Percentiles rank a stretch among this genome's conserved stretches.
Evolutionary conservation across 2,113 vertebrate species (phyloP).

Genomic region (Otis tarda): DNA sequence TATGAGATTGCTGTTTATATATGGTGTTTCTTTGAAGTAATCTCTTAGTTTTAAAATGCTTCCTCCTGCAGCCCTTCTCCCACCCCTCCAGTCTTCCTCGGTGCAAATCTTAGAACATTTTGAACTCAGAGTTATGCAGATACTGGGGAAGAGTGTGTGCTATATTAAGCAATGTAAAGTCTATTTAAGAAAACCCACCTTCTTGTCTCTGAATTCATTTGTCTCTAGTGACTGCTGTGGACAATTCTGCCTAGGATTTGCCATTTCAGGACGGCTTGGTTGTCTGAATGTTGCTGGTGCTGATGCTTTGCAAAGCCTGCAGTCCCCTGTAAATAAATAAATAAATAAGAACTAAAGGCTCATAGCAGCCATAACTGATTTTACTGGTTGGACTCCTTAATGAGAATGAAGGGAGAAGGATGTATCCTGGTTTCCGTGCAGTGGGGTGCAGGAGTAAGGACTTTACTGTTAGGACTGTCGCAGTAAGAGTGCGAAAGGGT

Average conservation of each 20-base stretch:
- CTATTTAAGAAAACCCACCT: constrained; percentile 31
- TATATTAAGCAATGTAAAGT: constrained; percentile 45
- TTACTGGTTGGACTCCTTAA: background rate
- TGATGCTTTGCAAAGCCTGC: background rate
- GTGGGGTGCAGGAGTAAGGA: background rate
- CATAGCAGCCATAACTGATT: background rate
- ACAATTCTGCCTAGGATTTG: background rate
- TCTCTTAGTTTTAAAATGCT: background rate
- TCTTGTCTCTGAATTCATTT: constrained; percentile 21
- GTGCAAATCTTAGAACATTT: constrained; percentile 22
- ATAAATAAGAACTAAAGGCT: background rate
- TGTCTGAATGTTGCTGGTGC: background rate
- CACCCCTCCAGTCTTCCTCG: background rate
- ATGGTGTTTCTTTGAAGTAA: background rate
- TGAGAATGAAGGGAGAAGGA: background rate
- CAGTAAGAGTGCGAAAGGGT: background rate
- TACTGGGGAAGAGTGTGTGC: constrained; percentile 7
- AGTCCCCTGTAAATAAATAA: background rate
- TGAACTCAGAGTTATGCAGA: constrained; percentile 36
- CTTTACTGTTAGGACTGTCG: background rate
- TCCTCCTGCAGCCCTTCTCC: background rate
- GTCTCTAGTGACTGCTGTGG: background rate
- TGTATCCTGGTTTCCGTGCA: background rate
- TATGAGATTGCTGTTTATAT: background rate
- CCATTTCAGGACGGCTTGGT: background rate